Base-by-base conservation (phyloP, 2,888 invertebrate species). In the Drosophila mettleri region DNA sequence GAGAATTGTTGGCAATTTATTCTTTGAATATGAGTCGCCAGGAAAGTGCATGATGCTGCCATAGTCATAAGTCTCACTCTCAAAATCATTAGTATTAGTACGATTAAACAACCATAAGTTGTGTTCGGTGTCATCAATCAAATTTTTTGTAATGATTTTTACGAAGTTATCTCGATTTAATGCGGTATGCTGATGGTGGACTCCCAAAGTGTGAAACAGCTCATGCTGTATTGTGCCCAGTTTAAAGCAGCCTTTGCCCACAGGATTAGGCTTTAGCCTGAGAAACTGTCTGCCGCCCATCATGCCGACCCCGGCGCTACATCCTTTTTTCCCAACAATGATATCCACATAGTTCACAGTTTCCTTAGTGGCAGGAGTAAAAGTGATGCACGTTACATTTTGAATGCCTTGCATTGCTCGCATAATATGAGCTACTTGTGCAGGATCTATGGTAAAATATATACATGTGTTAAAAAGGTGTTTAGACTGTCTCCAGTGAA, bases 151-250 rank as follows among this genome's bases (percentile, higher is more conserved):
- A 1, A 93, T 92, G 33, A 97, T 93, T 2, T 84, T 90, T 0
- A 95, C 95, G 80, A 93, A 95, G 38, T 94, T 93, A 87, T 97
- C 96, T 0, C 96, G 93, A 86, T 96, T 95, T 1, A 93, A 93
- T n/a, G n/a, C n/a, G n/a, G n/a, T n/a, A n/a, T 97, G 97, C 83
- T 96, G 96, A 89, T 97, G 96, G 89, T 95, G 93, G 90, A 97
- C 96, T 0, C 96, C 96, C 9, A 95, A 82, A 0, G 95, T 95
- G 85, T 97, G 97, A 90, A 96, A 94, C 53, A 96, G 90, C 89
- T 97, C 96, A 80, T 97, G 97, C n/a, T 95, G 92, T 0, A 95
- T 94, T 0, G 96, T 96, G 4, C 89, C 91, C 34, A 88, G 29
- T 7, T 60, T 74, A 16, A 92, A 91, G 60, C 92, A 92, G 0